Evolutionary conservation across 2,888 invertebrate species (phyloP).

Genomic region (Lypha dubia): DNA sequence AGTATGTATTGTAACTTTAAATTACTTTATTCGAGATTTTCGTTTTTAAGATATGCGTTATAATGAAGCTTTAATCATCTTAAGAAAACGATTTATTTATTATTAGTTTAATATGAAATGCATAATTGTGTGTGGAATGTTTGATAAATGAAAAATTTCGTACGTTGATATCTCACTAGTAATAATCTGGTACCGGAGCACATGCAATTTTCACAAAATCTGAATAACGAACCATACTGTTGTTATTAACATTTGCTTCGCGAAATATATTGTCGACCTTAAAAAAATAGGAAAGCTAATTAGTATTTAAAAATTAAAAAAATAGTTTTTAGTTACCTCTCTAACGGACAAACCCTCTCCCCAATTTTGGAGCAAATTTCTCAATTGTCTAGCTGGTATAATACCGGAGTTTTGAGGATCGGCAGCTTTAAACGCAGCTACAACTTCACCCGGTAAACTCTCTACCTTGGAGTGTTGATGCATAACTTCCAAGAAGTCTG

Average conservation of each 20-base stretch:
- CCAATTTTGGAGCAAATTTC: slow-evolving; percentile 94
- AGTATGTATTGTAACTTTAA: too few relatives aligned
- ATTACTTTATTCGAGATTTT: too few relatives aligned
- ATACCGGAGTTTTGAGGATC: slow-evolving; percentile 89
- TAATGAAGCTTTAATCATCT: too few relatives aligned
- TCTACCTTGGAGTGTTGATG: slow-evolving; percentile 90
- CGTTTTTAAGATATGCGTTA: too few relatives aligned
- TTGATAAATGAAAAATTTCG: neutral
- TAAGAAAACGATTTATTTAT: too few relatives aligned
- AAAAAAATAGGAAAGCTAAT: neutral
- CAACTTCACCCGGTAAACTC: slow-evolving; percentile 86
- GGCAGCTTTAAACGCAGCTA: slow-evolving; percentile 95
- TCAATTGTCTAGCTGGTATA: slow-evolving; percentile 92
- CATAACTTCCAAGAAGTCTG: slow-evolving; percentile 97
- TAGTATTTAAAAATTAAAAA: neutral
- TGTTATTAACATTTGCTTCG: slow-evolving; percentile 93
- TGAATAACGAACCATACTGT: slow-evolving; percentile 92
- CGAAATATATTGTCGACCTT: slow-evolving; percentile 94
- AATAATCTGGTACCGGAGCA: slow-evolving; percentile 96
- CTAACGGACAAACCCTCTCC: slow-evolving; percentile 92
- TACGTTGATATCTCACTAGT: slow-evolving; percentile 84
- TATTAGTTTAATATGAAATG: too few relatives aligned
- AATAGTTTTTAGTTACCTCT: slow-evolving; percentile 83
- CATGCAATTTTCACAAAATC: slow-evolving; percentile 96
- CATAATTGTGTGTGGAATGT: slow-evolving; percentile 18